These are phyloP conservation scores for Sparidentex hasta DNA, from an alignment of 2,797 vertebrate genomes.

Conservation along the genomic window DNA sequence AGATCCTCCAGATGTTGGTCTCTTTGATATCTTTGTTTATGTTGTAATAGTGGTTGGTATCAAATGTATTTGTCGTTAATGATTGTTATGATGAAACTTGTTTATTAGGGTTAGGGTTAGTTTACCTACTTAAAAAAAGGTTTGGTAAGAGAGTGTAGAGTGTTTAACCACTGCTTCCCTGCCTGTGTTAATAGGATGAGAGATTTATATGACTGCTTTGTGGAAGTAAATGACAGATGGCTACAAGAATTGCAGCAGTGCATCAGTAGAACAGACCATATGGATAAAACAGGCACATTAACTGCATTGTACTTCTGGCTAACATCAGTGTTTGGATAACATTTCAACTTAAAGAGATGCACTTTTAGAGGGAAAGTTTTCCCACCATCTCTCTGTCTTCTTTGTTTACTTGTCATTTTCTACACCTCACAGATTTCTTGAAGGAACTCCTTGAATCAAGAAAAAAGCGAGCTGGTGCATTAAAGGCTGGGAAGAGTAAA, in stretches of 20 bases:
- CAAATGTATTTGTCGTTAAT: not conserved
- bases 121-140: too few relatives aligned
- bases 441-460: slow-evolving; percentile 79
- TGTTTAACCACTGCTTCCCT: not conserved
- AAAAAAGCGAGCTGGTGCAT: slow-evolving; percentile 71
- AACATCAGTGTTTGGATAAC: not conserved
- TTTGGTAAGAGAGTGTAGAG: too few relatives aligned
- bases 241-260: not conserved
- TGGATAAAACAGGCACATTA: not conserved
- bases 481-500: slow-evolving; percentile 76
- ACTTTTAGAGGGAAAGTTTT: not conserved
- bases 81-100: not conserved
- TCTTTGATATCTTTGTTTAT: not conserved
- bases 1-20: not conserved
- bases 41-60: not conserved
- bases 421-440: slow-evolving; percentile 79
- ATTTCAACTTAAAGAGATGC: not conserved
- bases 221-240: slow-evolving; percentile 13
- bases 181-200: not conserved
- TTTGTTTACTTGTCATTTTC: not conserved
- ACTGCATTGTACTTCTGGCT: not conserved
- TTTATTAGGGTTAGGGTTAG: not conserved
- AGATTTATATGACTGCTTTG: not conserved
- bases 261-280: not conserved
- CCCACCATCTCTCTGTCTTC: not conserved